Evolutionary conservation across 2,888 invertebrate species (phyloP).

Genomic region (Pyralis farinalis): DNA sequence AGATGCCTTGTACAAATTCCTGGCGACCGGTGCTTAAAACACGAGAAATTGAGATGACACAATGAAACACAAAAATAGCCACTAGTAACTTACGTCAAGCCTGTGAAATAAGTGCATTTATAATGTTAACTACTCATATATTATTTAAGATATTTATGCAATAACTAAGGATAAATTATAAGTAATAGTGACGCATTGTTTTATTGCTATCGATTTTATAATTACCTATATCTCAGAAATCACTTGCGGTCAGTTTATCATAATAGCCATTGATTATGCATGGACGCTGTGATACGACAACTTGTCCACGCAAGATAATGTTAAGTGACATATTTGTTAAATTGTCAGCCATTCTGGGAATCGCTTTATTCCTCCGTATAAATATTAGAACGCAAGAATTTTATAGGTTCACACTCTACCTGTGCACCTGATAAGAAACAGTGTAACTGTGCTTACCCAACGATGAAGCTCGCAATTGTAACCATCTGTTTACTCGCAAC

Average conservation of each 20-base stretch:
- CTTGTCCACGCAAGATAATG: conserved; percentile 26
- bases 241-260: conserved; percentile 11
- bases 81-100: conserved; percentile 16
- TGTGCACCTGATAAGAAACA: conserved; percentile 14
- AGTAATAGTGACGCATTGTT: background rate
- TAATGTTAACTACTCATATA: conserved; percentile 19
- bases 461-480: conserved; percentile 44
- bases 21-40: conserved; percentile 68
- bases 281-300: conserved; percentile 24
- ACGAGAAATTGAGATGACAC: conserved; percentile 15
- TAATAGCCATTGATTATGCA: conserved; percentile 14
- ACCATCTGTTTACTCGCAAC: conserved; percentile 36
- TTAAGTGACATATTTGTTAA: conserved; percentile 31
- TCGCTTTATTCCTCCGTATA: conserved; percentile 29
- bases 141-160: conserved; percentile 10
- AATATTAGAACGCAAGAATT: conserved; percentile 26
- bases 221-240: background rate
- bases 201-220: conserved; percentile 10
- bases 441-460: conserved; percentile 11
- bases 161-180: background rate
- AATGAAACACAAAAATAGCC: background rate
- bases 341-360: conserved; percentile 19
- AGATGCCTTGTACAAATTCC: conserved; percentile 79
- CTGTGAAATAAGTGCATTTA: conserved; percentile 27
- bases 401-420: conserved; percentile 23